Base-by-base conservation (phyloP, 2,888 invertebrate species). In the Branchellion lobata region DNA sequence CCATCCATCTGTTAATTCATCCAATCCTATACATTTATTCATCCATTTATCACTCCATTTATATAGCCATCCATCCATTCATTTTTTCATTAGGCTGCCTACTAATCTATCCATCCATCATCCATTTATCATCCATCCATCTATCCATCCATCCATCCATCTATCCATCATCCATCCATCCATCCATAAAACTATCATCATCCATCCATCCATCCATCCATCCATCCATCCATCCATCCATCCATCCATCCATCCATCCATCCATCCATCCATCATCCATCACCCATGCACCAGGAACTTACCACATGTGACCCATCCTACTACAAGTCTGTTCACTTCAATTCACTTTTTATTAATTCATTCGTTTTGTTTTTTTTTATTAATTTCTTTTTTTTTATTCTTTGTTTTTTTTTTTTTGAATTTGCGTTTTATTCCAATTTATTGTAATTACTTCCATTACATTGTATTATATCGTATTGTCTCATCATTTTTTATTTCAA, bases 281-380 rank as follows among this genome's bases (percentile, higher is more conserved):
- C 24, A 57, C 61, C 5, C 61, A 57, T 5, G 21, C 61, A 57
- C 24, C 80, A 84, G 82, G 81, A 83, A 71, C 79, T 82, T 51
- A 72, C 81, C 24, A 81, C 82, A 0, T 95, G 94, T 88, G 91
- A 93, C 87, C 92, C 94, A 18, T 86, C 90, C 8, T 99, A 97
- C 88, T 99, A 96, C 86, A n/a, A n/a, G n/a, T n/a, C n/a, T n/a
- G n/a, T n/a, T n/a, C n/a, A n/a, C n/a, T n/a, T n/a, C n/a, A n/a
- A n/a, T n/a, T n/a, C n/a, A n/a, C n/a, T n/a, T n/a, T n/a, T n/a
- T n/a, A n/a, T n/a, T n/a, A n/a, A n/a, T n/a, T n/a, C n/a, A n/a
- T n/a, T n/a, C n/a, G n/a, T n/a, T n/a, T n/a, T n/a, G n/a, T n/a
- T n/a, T n/a, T n/a, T n/a, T n/a, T n/a, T n/a, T n/a, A n/a, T n/a